Base-by-base conservation (phyloP, 2,113 vertebrate genomes). In the Halcyon malimbica region DNA sequence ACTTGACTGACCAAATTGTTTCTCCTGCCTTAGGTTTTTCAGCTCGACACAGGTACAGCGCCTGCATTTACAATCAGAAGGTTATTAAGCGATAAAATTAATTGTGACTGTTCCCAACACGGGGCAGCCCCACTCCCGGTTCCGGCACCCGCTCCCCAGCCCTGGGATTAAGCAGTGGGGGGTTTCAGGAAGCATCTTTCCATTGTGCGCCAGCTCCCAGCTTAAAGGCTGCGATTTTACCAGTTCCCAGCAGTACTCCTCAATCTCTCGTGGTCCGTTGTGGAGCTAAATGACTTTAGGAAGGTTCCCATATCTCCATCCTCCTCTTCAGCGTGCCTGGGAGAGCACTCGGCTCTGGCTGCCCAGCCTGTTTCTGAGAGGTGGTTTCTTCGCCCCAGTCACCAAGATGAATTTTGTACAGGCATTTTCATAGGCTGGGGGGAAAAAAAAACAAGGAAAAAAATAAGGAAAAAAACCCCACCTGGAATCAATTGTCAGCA, bases 401-500 rank as follows among this genome's bases (percentile, higher is more conserved):
- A 87, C 83, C 76, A 75, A 68, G 86, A 95, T 89, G 86, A 67
- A 86, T 94, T 88, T 77, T 57, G 42, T 64, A 81, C 23, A 95
- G 86, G 46, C 64, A 68, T 96, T 93, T 92, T 94, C 87, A 63
- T 82, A 64, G 41, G 73, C 83, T 78, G 41, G 71, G 33, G 5
- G 11, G 7, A 35, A 53, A 19, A 74, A 44, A 77, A 53, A 24
- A 35, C 35, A n/a, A 50, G 13, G 20, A 23, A 33, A 26, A 39
- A 31, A 37, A 10, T 16, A 37, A 26, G 8, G 24, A 4, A 10
- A 11, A 65, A 68, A 51, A 57, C 39, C 4, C 20, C 92, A 92
- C 92, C 94, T 94, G 88, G 92, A 96, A 93, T 84, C 80, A 89
- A 89, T 97, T 92, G 86, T 85, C 70, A 94, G 91, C 80, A 96